Evolutionary conservation across 2,888 invertebrate species (phyloP).

Genomic region (Drosophila diplacantha): DNA sequence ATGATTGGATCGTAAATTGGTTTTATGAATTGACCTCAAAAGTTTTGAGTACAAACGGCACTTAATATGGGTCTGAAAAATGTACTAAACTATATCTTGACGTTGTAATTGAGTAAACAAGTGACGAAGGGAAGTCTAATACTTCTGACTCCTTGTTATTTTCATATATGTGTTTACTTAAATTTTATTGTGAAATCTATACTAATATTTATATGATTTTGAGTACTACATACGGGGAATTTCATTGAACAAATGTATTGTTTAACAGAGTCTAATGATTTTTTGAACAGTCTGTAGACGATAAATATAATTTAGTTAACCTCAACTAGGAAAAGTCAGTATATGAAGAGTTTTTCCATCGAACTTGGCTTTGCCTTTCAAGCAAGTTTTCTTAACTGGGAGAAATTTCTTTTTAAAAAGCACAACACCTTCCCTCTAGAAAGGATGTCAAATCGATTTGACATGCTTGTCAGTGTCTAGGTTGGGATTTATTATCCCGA

Average conservation of each 20-base stretch:
- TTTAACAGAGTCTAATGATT: background rate
- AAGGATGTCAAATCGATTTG: background rate
- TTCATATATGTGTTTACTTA: constrained; percentile 2
- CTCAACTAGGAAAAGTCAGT: background rate
- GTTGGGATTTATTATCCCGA: background rate
- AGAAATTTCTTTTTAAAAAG: background rate
- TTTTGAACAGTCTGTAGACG: background rate
- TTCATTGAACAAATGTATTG: background rate
- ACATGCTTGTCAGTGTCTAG: background rate
- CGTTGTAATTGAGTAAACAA: constrained; percentile 36
- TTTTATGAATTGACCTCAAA: constrained; percentile 11
- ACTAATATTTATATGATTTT: background rate
- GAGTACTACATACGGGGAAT: background rate
- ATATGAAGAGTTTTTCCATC: background rate
- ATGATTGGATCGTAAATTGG: constrained; percentile 24
- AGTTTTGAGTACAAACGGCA: constrained; percentile 37
- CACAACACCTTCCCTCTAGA: background rate
- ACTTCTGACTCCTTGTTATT: constrained; percentile 1
- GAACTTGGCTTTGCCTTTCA: background rate
- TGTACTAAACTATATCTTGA: constrained; percentile 37
- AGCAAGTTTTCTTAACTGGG: background rate
- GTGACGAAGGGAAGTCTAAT: background rate
- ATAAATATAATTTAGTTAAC: background rate
- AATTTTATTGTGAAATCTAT: background rate
- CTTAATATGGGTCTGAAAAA: constrained; percentile 53